A percentile compares a stretch with the other conserved stretches of the same genome.
phyloP scores from a whole-genome alignment of 2,888 invertebrate genomes.

The Temnothorax ravouxi region DNA sequence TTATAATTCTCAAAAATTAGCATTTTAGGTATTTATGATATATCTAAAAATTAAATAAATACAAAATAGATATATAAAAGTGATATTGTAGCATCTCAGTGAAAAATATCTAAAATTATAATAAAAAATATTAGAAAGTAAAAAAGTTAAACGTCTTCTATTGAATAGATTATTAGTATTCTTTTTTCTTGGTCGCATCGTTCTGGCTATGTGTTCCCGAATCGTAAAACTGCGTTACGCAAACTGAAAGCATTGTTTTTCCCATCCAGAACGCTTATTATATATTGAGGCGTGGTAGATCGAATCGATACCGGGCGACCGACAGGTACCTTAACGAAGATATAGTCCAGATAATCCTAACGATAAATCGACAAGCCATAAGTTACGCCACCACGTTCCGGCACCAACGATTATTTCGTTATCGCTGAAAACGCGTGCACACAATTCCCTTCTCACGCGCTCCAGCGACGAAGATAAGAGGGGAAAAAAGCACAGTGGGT shows the following conservation, averaged over 20 bases:
- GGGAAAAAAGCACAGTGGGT: neutral
- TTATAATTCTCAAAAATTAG: neutral
- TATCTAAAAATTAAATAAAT: slow-evolving; percentile 23
- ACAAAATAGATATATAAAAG: neutral
- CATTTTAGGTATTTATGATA: neutral
- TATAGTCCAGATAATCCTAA: slow-evolving; percentile 50
- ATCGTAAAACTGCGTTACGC: slow-evolving; percentile 36
- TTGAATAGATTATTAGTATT: neutral
- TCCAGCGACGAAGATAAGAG: neutral
- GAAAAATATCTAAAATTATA: neutral
- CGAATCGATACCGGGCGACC: slow-evolving; percentile 39
- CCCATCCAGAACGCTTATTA: slow-evolving; percentile 45
- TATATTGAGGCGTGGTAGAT: slow-evolving; percentile 55
- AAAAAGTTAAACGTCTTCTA: neutral
- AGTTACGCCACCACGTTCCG: slow-evolving; percentile 41
- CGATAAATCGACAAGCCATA: slow-evolving; percentile 52
- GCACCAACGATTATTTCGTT: slow-evolving; percentile 41
- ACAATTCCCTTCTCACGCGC: slow-evolving; percentile 20
- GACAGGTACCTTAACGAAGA: slow-evolving; percentile 52
- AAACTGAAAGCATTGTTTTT: slow-evolving; percentile 52
- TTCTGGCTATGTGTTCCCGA: neutral
- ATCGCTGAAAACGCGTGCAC: slow-evolving; percentile 38
- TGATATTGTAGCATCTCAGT: neutral
- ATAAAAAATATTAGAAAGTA: neutral
- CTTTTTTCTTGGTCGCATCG: neutral